Evolutionary conservation across 2,797 vertebrate species (phyloP).

Genomic region (Neostethus bicornis): DNA sequence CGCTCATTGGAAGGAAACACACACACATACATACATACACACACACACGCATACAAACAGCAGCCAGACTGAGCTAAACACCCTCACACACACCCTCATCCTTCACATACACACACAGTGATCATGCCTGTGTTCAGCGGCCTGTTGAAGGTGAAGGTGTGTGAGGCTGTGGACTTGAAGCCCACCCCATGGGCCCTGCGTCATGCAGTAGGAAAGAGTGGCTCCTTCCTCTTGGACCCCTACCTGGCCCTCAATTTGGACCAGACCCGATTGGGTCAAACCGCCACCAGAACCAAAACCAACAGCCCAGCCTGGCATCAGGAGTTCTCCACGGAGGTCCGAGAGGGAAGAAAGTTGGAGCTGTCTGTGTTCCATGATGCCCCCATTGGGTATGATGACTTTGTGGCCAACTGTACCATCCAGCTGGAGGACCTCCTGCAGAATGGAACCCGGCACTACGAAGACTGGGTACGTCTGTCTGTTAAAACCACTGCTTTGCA

Average conservation of each 20-base stretch:
- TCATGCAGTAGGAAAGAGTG: slow-evolving; percentile 95
- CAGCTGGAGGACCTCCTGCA: slow-evolving; percentile 99
- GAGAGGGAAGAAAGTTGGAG: slow-evolving; percentile 94
- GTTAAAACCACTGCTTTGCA: slow-evolving; percentile 2
- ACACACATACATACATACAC: too few relatives aligned
- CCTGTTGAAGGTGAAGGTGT: slow-evolving; percentile 96
- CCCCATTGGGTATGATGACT: slow-evolving; percentile 98
- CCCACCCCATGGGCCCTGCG: slow-evolving; percentile 97
- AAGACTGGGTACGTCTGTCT: slow-evolving; percentile 92
- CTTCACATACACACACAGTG: slow-evolving; percentile 27
- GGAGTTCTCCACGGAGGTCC: slow-evolving; percentile 96
- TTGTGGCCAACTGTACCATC: slow-evolving; percentile 99
- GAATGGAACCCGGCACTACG: slow-evolving; percentile 97
- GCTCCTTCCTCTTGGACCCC: slow-evolving; percentile 96
- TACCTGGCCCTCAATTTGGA: slow-evolving; percentile 98
- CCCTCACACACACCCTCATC: slow-evolving; percentile 18
- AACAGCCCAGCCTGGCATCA: slow-evolving; percentile 98
- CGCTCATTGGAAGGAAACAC: slow-evolving; percentile 66
- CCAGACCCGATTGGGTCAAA: slow-evolving; percentile 95
- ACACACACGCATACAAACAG: too few relatives aligned
- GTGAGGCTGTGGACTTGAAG: slow-evolving; percentile 96
- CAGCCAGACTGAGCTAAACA: slow-evolving; percentile 49
- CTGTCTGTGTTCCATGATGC: slow-evolving; percentile 98
- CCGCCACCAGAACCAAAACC: slow-evolving; percentile 95
- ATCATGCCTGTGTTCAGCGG: slow-evolving; percentile 99